Conservation (phyloP, 1,140 invertebrate species). For the Penaeus chinensis region DNA sequence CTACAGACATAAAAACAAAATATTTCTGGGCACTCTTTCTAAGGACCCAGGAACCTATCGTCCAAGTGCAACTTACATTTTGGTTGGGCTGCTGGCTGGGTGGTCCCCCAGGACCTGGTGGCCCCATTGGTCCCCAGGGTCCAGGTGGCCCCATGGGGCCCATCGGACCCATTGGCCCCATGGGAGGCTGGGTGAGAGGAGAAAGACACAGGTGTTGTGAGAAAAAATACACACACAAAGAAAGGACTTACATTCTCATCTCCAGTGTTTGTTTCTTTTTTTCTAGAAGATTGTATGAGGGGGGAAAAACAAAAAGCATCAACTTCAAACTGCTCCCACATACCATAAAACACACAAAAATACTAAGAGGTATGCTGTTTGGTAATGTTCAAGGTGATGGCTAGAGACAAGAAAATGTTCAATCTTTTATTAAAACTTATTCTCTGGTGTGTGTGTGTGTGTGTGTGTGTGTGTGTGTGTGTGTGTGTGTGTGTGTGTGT, state of each 20-base stretch:
- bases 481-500: no score
- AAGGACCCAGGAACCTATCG: no score
- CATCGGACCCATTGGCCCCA: constrained; percentile 64
- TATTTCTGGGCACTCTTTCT: not conserved
- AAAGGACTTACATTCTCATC: not conserved
- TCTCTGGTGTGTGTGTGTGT: no score
- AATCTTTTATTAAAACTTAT: no score
- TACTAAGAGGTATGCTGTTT: not conserved
- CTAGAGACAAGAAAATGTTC: no score
- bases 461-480: no score
- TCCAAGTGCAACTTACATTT: constrained; percentile 55
- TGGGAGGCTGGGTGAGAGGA: constrained; percentile 58
- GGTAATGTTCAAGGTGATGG: not conserved
- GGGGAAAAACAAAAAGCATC: no score
- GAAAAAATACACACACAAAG: not conserved
- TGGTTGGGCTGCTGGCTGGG: constrained; percentile 62
- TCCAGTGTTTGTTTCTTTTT: no score
- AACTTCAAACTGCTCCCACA: no score
- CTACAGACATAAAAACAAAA: constrained; percentile 16
- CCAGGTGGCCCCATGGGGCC: constrained; percentile 64
- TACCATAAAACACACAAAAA: no score
- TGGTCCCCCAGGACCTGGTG: constrained; percentile 55
- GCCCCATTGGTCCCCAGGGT: constrained; percentile 64
- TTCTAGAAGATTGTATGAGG: no score
- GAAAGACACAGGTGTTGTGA: not conserved